Percentiles rank a stretch among this genome's conserved stretches.
Evolutionary conservation across 2,888 invertebrate species (phyloP).

Genomic region (Deilephila elpenor): DNA sequence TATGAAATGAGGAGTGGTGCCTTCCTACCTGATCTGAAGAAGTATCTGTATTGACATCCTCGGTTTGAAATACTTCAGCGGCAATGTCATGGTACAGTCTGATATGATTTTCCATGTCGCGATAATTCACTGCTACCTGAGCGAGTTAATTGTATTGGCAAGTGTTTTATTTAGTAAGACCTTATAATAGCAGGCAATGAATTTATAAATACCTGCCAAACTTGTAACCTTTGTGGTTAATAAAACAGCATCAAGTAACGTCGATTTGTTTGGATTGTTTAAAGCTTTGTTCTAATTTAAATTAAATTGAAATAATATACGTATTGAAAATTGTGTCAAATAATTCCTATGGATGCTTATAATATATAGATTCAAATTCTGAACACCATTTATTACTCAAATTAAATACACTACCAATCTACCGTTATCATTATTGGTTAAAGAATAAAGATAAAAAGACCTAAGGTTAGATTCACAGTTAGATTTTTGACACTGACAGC

Average conservation of each 20-base stretch:
- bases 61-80: slow-evolving; percentile 83
- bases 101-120: slow-evolving; percentile 69
- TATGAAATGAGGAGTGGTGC: not conserved
- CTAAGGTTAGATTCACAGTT: too few relatives aligned
- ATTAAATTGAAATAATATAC: too few relatives aligned
- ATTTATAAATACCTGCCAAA: slow-evolving; percentile 8
- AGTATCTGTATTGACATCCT: slow-evolving; percentile 78
- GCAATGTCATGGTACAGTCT: slow-evolving; percentile 69
- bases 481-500: too few relatives aligned
- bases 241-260: not conserved
- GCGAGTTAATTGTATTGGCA: slow-evolving; percentile 16
- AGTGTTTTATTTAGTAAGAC: slow-evolving; percentile 1
- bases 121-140: not conserved
- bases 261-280: not conserved
- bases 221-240: slow-evolving; percentile 12
- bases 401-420: too few relatives aligned
- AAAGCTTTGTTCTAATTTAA: too few relatives aligned
- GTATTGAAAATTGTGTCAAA: too few relatives aligned
- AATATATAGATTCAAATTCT: too few relatives aligned
- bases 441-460: too few relatives aligned
- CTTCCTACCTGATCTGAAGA: slow-evolving; percentile 71
- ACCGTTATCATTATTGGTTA: too few relatives aligned
- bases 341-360: too few relatives aligned
- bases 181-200: not conserved
- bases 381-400: too few relatives aligned